phyloP scores from a whole-genome alignment of 2,797 vertebrate species.

The Epinephelus coioides region DNA sequence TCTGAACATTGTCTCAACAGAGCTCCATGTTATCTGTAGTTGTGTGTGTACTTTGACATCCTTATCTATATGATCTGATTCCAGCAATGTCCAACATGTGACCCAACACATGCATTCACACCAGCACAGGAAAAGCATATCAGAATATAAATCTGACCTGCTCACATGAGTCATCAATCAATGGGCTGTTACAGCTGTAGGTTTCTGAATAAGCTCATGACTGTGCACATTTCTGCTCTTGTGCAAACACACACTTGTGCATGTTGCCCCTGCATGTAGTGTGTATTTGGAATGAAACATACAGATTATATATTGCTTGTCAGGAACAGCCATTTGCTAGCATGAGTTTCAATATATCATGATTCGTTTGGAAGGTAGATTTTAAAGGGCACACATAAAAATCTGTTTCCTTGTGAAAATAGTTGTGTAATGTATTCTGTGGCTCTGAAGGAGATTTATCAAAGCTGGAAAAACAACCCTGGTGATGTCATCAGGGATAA shows the following conservation, averaged over 20 bases:
- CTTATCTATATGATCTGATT: neutral
- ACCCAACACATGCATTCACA: neutral
- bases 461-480: neutral
- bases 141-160: neutral
- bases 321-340: neutral
- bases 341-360: neutral
- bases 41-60: neutral
- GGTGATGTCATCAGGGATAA: neutral
- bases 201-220: neutral
- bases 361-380: neutral
- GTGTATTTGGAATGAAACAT: neutral
- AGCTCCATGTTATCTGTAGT: neutral
- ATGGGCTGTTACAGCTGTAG: neutral
- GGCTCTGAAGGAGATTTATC: neutral
- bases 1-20: neutral
- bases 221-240: neutral
- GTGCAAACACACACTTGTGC: neutral
- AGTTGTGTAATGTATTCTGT: neutral
- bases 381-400: too few species aligned
- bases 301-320: neutral
- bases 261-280: neutral
- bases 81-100: neutral
- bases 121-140: neutral
- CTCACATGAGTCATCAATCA: conserved; percentile 5
- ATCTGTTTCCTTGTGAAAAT: neutral